These are phyloP conservation scores for Anthrax anthrax DNA, from an alignment of 2,888 invertebrate species.

Conservation along the genomic window DNA sequence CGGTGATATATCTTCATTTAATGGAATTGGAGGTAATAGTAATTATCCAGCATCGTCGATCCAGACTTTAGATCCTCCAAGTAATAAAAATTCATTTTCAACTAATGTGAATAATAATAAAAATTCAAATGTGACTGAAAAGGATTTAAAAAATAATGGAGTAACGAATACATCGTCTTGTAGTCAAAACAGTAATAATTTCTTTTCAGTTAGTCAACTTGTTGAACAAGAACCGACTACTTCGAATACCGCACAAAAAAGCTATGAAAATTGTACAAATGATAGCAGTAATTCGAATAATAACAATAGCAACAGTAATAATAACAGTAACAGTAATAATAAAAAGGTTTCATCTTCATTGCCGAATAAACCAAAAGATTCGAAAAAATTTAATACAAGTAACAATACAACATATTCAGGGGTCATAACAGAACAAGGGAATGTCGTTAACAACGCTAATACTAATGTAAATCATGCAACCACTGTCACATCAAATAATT, in stretches of 20 bases:
- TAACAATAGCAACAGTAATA: no score
- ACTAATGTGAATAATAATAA: background rate
- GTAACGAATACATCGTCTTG: background rate
- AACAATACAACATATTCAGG: background rate
- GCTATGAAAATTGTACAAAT: background rate
- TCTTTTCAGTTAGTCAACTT: conserved; percentile 48
- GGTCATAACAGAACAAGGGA: background rate
- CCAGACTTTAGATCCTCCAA: background rate
- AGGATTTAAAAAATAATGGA: background rate
- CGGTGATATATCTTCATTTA: background rate
- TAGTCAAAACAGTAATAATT: conserved; percentile 25
- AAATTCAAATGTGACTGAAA: background rate
- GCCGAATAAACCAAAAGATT: background rate
- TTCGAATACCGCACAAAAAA: background rate
- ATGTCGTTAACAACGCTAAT: background rate
- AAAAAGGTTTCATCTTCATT: background rate
- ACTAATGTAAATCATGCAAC: background rate
- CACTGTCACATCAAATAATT: conserved; percentile 10
- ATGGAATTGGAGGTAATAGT: background rate
- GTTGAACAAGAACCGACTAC: conserved; percentile 30
- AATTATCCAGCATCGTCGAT: background rate
- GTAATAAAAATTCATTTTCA: background rate
- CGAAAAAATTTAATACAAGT: background rate
- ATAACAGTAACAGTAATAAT: background rate
- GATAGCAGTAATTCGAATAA: no score